phyloP scores from a whole-genome alignment of 1,140 invertebrate genomes.

The Asobara japonica region DNA sequence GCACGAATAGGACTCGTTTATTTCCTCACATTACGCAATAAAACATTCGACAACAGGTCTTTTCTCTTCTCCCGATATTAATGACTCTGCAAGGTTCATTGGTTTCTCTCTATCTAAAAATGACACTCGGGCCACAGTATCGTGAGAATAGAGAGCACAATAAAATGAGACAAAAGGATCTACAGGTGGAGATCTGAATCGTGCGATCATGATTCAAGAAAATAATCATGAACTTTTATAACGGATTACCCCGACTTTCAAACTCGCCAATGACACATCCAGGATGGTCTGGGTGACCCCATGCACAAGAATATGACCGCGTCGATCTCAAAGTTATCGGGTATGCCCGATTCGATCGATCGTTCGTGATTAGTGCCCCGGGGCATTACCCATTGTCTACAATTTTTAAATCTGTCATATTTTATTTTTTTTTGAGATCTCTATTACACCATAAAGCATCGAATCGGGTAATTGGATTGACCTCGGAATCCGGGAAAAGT shows the following conservation, averaged over 20 bases:
- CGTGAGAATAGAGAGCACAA: not conserved
- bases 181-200: not conserved
- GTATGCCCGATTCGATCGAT: not conserved
- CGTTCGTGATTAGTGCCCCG: not conserved
- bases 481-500: too few relatives aligned
- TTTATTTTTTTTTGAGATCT: not conserved
- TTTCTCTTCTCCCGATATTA: not conserved
- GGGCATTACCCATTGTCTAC: not conserved
- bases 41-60: not conserved
- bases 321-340: not conserved
- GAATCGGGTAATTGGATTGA: not conserved
- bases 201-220: constrained; percentile 10
- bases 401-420: not conserved
- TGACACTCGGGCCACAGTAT: not conserved
- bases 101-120: not conserved
- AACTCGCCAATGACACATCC: not conserved
- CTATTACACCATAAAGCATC: not conserved
- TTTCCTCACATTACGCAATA: not conserved
- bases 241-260: not conserved
- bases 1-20: too few relatives aligned
- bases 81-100: constrained; percentile 1
- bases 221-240: constrained; percentile 2
- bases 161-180: not conserved
- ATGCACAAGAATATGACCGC: not conserved
- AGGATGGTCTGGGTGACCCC: not conserved